Conservation (phyloP, 2,113 vertebrate genomes). For the Apteryx owenii region DNA sequence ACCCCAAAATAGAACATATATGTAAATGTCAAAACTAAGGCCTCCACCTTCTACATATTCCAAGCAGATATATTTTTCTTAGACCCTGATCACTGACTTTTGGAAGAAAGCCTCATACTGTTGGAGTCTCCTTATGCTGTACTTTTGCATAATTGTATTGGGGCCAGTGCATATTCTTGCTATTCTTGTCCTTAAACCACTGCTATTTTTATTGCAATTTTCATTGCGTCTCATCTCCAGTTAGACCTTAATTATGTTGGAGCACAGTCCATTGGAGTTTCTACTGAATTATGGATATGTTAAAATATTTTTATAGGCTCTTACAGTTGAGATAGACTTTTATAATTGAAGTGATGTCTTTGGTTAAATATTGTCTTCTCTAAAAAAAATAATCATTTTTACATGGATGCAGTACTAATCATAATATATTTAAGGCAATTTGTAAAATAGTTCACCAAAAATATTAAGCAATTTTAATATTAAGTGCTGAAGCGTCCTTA, state of each 20-base stretch:
- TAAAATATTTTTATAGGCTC: not conserved
- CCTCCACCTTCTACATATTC: not conserved
- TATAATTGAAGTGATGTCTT: not conserved
- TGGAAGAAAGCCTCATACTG: not conserved
- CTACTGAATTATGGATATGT: accelerated
- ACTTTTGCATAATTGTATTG: not conserved
- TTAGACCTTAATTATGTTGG: not conserved
- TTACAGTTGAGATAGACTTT: not conserved
- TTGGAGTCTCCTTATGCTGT: not conserved
- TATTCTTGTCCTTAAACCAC: not conserved
- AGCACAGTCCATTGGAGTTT: not conserved
- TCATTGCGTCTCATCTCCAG: not conserved
- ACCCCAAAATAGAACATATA: not conserved
- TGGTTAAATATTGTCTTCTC: not conserved
- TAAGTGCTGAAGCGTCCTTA: not conserved
- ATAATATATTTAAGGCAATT: not conserved
- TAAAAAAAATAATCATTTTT: not conserved
- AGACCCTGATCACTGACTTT: not conserved
- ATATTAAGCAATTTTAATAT: not conserved
- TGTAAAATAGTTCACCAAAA: not conserved
- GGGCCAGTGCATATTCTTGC: not conserved
- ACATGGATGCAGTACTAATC: not conserved
- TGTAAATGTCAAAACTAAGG: not conserved
- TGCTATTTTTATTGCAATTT: not conserved
- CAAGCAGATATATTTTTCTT: not conserved